These are phyloP conservation scores for Tetraodon nigroviridis DNA, from an alignment of 2,113 vertebrate genomes.

Conservation along the genomic window DNA sequence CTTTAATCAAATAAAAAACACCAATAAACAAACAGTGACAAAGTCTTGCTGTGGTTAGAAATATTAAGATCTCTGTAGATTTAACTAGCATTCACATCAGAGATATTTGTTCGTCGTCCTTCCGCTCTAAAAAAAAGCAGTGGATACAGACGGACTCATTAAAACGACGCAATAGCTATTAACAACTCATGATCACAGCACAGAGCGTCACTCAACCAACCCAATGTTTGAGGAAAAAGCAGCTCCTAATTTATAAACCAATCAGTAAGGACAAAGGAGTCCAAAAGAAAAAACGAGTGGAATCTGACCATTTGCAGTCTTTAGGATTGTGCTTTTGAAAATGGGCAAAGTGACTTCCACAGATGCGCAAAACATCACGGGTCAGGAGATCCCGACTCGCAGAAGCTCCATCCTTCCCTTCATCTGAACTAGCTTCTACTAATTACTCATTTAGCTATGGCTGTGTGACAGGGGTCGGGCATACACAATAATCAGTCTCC, in stretches of 20 bases:
- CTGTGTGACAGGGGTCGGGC: neutral
- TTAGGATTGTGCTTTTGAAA: slow-evolving; percentile 24
- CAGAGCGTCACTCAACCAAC: slow-evolving; percentile 33
- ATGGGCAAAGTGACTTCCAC: slow-evolving; percentile 34
- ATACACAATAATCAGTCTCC: slow-evolving; percentile 23
- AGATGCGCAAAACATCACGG: slow-evolving; percentile 34
- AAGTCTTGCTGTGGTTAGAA: neutral
- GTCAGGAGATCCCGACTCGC: slow-evolving; percentile 10
- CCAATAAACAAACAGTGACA: neutral
- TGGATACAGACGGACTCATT: slow-evolving; percentile 45
- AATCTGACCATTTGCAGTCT: slow-evolving; percentile 26
- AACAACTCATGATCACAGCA: slow-evolving; percentile 11
- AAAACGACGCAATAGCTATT: slow-evolving; percentile 34
- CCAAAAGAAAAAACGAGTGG: slow-evolving; percentile 7
- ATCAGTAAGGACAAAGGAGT: slow-evolving; percentile 18
- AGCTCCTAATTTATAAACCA: slow-evolving; percentile 12
- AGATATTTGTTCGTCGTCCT: slow-evolving; percentile 9
- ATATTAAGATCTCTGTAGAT: neutral
- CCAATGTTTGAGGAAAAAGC: slow-evolving; percentile 7
- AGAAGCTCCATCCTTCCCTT: slow-evolving; percentile 19
- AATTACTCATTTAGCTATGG: slow-evolving; percentile 34
- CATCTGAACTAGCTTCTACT: slow-evolving; percentile 60
- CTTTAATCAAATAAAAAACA: neutral
- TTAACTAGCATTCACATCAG: slow-evolving; percentile 30
- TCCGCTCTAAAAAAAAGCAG: slow-evolving; percentile 40